Evolutionary conservation across 2,113 vertebrate genomes (phyloP), one percentile per base, ranked within the genome.

Genomic region (Porphyrio hochstetteri): DNA sequence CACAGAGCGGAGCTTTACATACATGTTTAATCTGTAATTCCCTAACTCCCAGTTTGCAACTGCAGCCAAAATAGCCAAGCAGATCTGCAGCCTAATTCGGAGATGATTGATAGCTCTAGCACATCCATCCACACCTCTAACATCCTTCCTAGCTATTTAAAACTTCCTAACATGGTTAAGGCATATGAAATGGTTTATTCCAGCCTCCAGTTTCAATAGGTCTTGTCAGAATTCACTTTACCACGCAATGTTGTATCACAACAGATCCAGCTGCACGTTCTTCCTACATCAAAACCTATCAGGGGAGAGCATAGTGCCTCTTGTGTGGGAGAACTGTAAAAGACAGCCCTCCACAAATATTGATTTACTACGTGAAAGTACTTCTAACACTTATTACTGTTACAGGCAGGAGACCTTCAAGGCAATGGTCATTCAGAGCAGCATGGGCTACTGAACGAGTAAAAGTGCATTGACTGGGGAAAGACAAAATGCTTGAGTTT

Each of bases 401-500:
- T 84, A 70, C 74, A 92, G 55, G 70, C 72, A 68, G 50, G 61
- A 92, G 61, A 93, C 28, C 61, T 65, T 88, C 55, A 33, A 85
- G 81, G 33, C 77, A 72, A 3, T 16, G 42, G 50, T 60, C 64
- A 71, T 72, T 88, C 87, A 79, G 35, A 56, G 63, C 60, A 82
- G 57, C 90, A 90, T 18, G 53, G 77, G 60, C 6, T 5, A 89
- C 55, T 24, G 74, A 93, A 76, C 48, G 72, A 87, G 72, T 55
- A 31, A 85, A 97, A 92, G 74, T 61, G 57, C 83, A 82, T 86
- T 79, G 86, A 61, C 76, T 27, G 21, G 16, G 19, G 61, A 82
- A 93, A 91, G 88, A 95, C 57, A 89, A 88, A 96, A 96, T 33
- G 59, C 78, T 83, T 16, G 61, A 92, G 85, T 91, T 93, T 88